Evolutionary conservation across 2,888 invertebrate species (phyloP).

Genomic region (Leucozona laternaria): DNA sequence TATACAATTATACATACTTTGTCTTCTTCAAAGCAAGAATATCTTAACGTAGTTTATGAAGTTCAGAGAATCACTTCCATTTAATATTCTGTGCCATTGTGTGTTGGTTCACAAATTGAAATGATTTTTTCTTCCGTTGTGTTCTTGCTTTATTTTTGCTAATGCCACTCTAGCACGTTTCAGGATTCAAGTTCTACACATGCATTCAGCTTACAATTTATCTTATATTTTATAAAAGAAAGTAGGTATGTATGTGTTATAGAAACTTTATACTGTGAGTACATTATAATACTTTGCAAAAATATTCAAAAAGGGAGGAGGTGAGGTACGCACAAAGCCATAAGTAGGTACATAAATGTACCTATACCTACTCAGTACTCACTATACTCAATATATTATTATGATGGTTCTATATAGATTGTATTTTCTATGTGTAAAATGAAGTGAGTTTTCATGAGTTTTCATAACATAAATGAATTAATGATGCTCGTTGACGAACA

Average conservation of each 20-base stretch:
- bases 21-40: conserved; percentile 16
- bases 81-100: conserved; percentile 11
- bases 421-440: conserved; percentile 25
- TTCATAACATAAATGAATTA: conserved; percentile 44
- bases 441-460: conserved; percentile 39
- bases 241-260: background rate
- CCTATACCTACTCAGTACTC: background rate
- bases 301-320: conserved; percentile 10
- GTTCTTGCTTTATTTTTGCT: background rate
- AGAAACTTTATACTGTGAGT: background rate
- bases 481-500: conserved; percentile 29
- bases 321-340: conserved; percentile 11
- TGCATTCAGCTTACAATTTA: conserved; percentile 17
- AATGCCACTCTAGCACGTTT: conserved; percentile 38
- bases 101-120: conserved; percentile 23
- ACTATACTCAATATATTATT: background rate
- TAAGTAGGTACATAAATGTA: background rate
- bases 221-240: background rate
- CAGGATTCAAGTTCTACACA: conserved; percentile 21
- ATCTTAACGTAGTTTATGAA: conserved; percentile 21
- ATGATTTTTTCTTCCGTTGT: background rate
- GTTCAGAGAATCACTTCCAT: conserved; percentile 23
- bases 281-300: conserved; percentile 11
- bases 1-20: background rate
- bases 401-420: conserved; percentile 2